Evolutionary conservation across 2,797 vertebrate genomes (phyloP).

Genomic region (Gymnothorax javanicus): DNA sequence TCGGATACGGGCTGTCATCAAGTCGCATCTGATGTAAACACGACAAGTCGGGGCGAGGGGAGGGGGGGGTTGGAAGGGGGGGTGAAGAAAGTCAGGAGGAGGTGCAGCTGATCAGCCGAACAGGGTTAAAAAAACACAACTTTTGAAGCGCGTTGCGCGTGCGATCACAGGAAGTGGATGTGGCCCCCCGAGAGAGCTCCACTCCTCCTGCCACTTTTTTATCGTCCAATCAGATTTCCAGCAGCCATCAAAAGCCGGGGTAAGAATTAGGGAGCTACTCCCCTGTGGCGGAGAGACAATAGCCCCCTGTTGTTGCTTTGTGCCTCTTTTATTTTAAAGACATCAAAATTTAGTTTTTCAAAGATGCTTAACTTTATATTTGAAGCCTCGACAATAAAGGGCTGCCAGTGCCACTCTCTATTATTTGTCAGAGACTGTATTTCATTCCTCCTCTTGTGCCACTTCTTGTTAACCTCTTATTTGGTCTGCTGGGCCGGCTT

Average conservation of each 20-base stretch:
- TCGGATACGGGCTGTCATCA: slow-evolving; percentile 97
- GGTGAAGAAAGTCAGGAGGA: slow-evolving; percentile 73
- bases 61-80: slow-evolving; percentile 71
- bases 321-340: slow-evolving; percentile 99
- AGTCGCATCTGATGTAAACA: slow-evolving; percentile 98
- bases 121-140: slow-evolving; percentile 88
- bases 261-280: slow-evolving; percentile 94
- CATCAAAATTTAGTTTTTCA: slow-evolving; percentile 93
- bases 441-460: slow-evolving; percentile 84
- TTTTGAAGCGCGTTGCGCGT: slow-evolving; percentile 99
- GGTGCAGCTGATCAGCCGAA: slow-evolving; percentile 99
- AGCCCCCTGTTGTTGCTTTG: slow-evolving; percentile 99
- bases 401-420: slow-evolving; percentile 92
- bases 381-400: slow-evolving; percentile 95
- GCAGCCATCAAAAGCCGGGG: slow-evolving; percentile 98
- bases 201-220: slow-evolving; percentile 51
- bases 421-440: slow-evolving; percentile 90
- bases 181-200: slow-evolving; percentile 90
- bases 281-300: slow-evolving; percentile 96
- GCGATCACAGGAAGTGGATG: slow-evolving; percentile 99
- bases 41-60: slow-evolving; percentile 74
- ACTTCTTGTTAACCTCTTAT: slow-evolving; percentile 96
- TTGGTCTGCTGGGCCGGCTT: slow-evolving; percentile 85
- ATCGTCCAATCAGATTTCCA: slow-evolving; percentile 87
- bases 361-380: slow-evolving; percentile 99